Conservation (phyloP, 2,888 invertebrate genomes). For the Lottia gigantea region DNA sequence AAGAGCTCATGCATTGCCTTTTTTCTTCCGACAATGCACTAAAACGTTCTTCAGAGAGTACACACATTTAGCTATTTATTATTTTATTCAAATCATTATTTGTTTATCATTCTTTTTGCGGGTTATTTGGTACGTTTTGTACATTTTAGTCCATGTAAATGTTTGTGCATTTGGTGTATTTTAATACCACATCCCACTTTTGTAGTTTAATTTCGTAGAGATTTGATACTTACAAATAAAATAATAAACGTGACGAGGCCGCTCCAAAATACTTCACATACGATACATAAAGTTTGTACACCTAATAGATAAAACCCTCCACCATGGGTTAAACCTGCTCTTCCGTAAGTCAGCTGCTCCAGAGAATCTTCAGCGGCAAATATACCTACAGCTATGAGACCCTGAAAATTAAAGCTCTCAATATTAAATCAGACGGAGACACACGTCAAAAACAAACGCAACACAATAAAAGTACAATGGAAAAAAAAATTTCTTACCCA, state of each 20-base stretch:
- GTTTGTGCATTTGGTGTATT: too few species aligned
- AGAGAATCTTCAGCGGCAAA: slow-evolving; percentile 85
- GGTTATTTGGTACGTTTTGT: too few species aligned
- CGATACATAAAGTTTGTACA: slow-evolving; percentile 79
- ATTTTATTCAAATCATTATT: too few species aligned
- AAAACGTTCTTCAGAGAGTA: too few species aligned
- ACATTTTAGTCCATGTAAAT: too few species aligned
- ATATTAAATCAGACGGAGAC: too few species aligned
- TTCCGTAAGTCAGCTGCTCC: slow-evolving; percentile 78
- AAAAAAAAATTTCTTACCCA: slow-evolving; percentile 37
- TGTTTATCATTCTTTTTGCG: too few species aligned
- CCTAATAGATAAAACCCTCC: slow-evolving; percentile 90
- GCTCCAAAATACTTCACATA: slow-evolving; percentile 83
- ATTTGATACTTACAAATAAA: slow-evolving; percentile 75
- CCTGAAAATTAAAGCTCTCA: slow-evolving; percentile 68
- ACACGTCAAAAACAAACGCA: neutral
- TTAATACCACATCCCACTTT: too few species aligned
- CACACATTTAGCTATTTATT: too few species aligned
- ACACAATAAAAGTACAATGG: slow-evolving; percentile 66
- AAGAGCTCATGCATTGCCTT: neutral
- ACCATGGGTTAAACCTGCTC: slow-evolving; percentile 71
- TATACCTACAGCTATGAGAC: slow-evolving; percentile 86
- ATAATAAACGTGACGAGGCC: slow-evolving; percentile 78
- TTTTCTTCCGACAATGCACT: neutral
- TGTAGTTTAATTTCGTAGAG: too few species aligned